Conservation (phyloP, 2,888 invertebrate species). For the Trichogramma evanescens region DNA sequence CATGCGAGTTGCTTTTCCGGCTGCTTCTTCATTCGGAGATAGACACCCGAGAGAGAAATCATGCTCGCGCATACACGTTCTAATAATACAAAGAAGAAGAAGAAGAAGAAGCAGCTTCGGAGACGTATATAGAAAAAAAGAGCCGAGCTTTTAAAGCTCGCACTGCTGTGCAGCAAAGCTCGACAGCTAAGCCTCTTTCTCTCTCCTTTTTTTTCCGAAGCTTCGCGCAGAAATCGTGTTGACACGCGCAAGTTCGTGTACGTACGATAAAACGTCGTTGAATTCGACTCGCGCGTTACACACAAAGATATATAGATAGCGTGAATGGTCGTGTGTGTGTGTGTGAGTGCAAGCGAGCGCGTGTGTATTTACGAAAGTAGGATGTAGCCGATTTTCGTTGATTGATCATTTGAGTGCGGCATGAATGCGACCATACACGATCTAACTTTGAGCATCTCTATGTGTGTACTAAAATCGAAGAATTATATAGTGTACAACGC, state of each 20-base stretch:
- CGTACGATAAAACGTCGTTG: not conserved
- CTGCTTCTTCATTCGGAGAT: too few species aligned
- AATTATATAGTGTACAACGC: not conserved
- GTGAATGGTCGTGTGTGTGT: not conserved
- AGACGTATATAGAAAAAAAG: too few species aligned
- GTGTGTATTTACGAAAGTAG: constrained; percentile 22
- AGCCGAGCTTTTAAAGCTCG: not conserved
- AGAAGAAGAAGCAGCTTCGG: too few species aligned
- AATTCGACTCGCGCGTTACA: not conserved
- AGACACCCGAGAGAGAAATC: too few species aligned
- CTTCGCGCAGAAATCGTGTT: too few species aligned
- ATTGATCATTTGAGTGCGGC: constrained; percentile 13
- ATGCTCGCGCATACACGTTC: too few species aligned
- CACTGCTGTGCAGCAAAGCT: not conserved
- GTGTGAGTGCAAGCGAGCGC: not conserved
- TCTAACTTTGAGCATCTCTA: not conserved
- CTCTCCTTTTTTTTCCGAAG: too few species aligned
- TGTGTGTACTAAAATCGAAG: not conserved
- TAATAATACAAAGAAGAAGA: too few species aligned
- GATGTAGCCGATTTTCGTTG: constrained; percentile 33
- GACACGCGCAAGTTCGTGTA: not conserved
- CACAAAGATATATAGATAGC: not conserved
- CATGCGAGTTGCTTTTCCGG: too few species aligned
- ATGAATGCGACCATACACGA: not conserved
- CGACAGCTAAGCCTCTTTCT: too few species aligned